A percentile compares a stretch with the other conserved stretches of the same genome.
Conservation (phyloP, 2,797 vertebrate species). For the Myiothlypis coronata region DNA sequence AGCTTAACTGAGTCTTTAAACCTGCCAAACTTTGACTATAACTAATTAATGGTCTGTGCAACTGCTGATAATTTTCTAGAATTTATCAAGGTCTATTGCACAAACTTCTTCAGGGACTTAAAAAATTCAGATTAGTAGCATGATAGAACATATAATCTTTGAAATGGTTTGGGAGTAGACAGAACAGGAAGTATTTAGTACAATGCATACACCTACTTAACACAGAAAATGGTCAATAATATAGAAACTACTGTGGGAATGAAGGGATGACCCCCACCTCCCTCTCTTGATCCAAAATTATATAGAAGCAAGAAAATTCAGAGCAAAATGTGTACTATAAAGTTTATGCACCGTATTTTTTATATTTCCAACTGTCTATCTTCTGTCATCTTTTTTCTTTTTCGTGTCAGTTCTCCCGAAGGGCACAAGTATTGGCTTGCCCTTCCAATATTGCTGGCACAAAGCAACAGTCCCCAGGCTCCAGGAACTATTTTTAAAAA, state of each 20-base stretch:
- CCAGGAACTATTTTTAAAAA: background rate
- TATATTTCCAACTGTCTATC: background rate
- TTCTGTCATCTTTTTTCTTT: conserved; percentile 17
- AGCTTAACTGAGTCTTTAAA: background rate
- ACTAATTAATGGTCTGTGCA: background rate
- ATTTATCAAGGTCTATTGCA: background rate
- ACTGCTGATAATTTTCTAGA: background rate
- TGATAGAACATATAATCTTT: background rate
- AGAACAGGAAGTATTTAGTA: background rate
- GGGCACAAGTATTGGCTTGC: background rate
- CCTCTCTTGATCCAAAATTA: background rate
- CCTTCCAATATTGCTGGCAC: background rate
- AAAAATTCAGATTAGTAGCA: background rate
- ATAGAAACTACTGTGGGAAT: background rate
- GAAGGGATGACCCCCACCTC: background rate
- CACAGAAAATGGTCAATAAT: background rate
- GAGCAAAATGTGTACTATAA: background rate
- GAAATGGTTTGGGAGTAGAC: background rate
- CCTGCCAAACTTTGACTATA: background rate
- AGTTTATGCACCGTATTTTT: background rate
- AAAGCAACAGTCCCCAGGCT: background rate
- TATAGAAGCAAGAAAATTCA: background rate
- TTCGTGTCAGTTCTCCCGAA: background rate
- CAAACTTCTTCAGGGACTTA: background rate
- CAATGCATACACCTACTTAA: background rate